These are phyloP conservation scores for Micronisus gabar DNA, from an alignment of 2,113 vertebrate genomes.

Conservation along the genomic window DNA sequence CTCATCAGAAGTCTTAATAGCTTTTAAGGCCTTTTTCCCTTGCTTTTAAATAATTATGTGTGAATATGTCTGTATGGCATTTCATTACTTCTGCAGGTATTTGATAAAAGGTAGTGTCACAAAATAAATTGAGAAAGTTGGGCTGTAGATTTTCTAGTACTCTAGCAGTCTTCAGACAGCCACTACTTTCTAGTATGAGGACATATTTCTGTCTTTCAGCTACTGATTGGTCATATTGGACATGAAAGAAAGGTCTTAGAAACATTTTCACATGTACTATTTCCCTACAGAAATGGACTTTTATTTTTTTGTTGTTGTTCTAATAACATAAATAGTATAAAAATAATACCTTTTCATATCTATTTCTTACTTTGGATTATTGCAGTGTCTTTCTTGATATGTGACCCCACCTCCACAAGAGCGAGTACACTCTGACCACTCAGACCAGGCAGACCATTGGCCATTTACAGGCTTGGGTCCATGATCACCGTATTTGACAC, in stretches of 20 bases:
- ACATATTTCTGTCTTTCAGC: not conserved
- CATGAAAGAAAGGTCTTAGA: not conserved
- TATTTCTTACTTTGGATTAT: conserved; percentile 86
- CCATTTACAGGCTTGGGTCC: conserved; percentile 88
- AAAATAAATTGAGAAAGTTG: not conserved
- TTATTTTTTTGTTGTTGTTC: not conserved
- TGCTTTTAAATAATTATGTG: not conserved
- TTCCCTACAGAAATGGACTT: not conserved
- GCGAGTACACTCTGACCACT: conserved; percentile 93
- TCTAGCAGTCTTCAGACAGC: not conserved
- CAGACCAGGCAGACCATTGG: conserved; percentile 91
- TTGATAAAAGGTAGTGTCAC: not conserved
- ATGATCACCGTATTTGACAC: conserved; percentile 88
- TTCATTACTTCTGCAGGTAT: not conserved
- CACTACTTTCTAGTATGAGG: not conserved
- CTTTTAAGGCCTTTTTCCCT: not conserved
- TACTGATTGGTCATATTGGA: not conserved
- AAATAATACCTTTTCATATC: not conserved
- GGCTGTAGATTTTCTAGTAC: not conserved
- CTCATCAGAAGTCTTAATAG: not conserved
- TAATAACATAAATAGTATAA: not conserved
- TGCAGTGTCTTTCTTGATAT: conserved; percentile 89
- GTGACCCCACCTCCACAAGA: conserved; percentile 91
- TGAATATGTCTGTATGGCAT: not conserved
- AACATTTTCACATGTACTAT: not conserved